phyloP scores from a whole-genome alignment of 2,888 invertebrate species.

The Lepidochrysops patricia region DNA sequence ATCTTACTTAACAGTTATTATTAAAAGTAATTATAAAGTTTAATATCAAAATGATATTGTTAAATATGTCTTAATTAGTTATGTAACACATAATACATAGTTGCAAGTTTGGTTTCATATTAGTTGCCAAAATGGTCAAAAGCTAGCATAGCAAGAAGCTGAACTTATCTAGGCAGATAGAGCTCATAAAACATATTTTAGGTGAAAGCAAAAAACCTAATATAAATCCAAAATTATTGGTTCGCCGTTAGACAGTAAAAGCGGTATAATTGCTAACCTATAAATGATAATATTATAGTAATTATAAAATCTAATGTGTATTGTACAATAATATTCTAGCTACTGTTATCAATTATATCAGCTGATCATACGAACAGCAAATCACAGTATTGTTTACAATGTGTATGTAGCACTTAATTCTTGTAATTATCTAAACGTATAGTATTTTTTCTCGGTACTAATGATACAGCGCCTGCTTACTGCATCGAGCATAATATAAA shows the following conservation, averaged over 20 bases:
- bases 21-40: neutral
- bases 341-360: neutral
- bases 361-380: neutral
- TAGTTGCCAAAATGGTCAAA: too few relatives aligned
- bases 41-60: neutral
- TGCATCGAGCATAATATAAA: too few relatives aligned
- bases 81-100: too few relatives aligned
- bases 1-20: constrained; percentile 1
- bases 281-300: too few relatives aligned
- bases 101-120: too few relatives aligned
- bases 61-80: neutral
- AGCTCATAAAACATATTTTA: too few relatives aligned
- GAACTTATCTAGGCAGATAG: too few relatives aligned
- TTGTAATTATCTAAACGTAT: neutral
- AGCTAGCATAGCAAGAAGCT: too few relatives aligned
- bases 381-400: neutral
- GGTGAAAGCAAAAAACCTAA: too few relatives aligned
- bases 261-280: neutral
- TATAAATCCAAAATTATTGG: too few relatives aligned
- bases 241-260: too few relatives aligned
- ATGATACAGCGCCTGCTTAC: neutral
- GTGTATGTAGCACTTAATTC: neutral
- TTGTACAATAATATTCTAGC: neutral
- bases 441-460: neutral
- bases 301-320: too few relatives aligned